phyloP scores from a whole-genome alignment of 2,797 vertebrate species.

The Rhadinocentrus ornatus region DNA sequence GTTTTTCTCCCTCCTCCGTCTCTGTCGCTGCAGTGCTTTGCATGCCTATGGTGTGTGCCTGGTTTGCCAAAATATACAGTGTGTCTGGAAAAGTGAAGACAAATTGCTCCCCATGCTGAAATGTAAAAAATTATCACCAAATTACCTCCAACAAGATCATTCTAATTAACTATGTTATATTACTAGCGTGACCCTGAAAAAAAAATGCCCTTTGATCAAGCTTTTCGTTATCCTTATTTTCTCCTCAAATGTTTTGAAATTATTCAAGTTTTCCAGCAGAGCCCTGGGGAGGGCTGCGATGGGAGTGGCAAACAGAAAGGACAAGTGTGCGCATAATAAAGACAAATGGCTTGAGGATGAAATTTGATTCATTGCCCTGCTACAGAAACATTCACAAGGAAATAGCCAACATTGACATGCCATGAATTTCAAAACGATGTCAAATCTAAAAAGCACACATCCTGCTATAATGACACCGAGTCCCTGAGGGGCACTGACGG shows the following conservation, averaged over 20 bases:
- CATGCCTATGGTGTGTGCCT: slow-evolving; percentile 22
- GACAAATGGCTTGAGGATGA: slow-evolving; percentile 84
- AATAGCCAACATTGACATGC: slow-evolving; percentile 75
- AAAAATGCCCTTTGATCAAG: slow-evolving; percentile 59
- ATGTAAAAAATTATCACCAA: slow-evolving; percentile 61
- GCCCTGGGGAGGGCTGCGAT: slow-evolving; percentile 61
- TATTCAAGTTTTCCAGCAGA: slow-evolving; percentile 73
- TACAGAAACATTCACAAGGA: slow-evolving; percentile 75
- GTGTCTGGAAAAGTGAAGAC: slow-evolving; percentile 50
- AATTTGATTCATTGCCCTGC: slow-evolving; percentile 83
- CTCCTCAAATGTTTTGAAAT: slow-evolving; percentile 70
- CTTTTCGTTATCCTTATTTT: slow-evolving; percentile 26
- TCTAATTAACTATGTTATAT: slow-evolving; percentile 68
- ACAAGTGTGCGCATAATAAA: slow-evolving; percentile 84
- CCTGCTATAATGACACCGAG: slow-evolving; percentile 63
- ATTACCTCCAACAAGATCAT: slow-evolving; percentile 68
- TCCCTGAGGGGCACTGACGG: slow-evolving; percentile 44
- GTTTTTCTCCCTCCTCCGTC: slow-evolving; percentile 27
- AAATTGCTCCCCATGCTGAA: slow-evolving; percentile 64
- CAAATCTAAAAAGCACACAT: slow-evolving; percentile 71
- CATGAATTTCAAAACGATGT: slow-evolving; percentile 78
- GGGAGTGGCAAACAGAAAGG: slow-evolving; percentile 75
- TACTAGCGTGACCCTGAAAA: slow-evolving; percentile 53
- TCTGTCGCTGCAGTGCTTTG: slow-evolving; percentile 49
- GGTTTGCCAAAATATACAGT: slow-evolving; percentile 44